These are phyloP conservation scores for Lepetodrilus schrolli DNA, from an alignment of 2,888 invertebrate genomes.

Conservation along the genomic window DNA sequence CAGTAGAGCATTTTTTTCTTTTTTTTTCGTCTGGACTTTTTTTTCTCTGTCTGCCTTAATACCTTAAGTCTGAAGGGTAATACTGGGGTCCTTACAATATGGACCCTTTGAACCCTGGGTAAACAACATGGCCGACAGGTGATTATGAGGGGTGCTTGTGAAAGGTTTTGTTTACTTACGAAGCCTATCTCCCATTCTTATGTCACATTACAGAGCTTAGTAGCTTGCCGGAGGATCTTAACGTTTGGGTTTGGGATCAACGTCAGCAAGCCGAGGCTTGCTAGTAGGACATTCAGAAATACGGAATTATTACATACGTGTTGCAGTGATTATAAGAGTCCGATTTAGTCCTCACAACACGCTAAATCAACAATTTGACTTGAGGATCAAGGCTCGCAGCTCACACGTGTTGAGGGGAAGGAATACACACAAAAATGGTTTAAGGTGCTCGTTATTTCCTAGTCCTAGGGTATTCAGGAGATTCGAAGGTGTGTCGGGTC, in stretches of 20 bases:
- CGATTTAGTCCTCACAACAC: no score
- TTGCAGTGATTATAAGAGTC: neutral
- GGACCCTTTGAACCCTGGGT: constrained; percentile 14
- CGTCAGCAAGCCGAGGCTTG: neutral
- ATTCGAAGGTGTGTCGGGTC: neutral
- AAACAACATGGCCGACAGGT: constrained; percentile 12
- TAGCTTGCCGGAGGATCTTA: neutral
- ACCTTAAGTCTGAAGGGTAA: constrained; percentile 3
- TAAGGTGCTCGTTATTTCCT: neutral
- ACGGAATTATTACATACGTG: neutral
- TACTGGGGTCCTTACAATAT: neutral
- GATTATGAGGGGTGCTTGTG: neutral
- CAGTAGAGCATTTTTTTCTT: constrained; percentile 2
- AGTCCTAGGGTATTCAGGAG: neutral
- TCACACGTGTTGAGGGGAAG: no score
- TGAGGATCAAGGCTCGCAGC: no score
- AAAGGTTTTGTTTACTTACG: constrained; percentile 8
- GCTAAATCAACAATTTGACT: no score
- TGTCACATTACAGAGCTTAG: constrained; percentile 4
- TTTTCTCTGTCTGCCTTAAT: neutral
- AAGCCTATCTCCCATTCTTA: neutral
- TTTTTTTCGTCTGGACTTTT: constrained; percentile 8
- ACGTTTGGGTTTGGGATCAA: constrained; percentile 8
- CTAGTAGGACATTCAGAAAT: neutral
- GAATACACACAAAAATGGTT: neutral